These are phyloP conservation scores for Junco hyemalis DNA, from an alignment of 2,113 vertebrate genomes.

Conservation along the genomic window DNA sequence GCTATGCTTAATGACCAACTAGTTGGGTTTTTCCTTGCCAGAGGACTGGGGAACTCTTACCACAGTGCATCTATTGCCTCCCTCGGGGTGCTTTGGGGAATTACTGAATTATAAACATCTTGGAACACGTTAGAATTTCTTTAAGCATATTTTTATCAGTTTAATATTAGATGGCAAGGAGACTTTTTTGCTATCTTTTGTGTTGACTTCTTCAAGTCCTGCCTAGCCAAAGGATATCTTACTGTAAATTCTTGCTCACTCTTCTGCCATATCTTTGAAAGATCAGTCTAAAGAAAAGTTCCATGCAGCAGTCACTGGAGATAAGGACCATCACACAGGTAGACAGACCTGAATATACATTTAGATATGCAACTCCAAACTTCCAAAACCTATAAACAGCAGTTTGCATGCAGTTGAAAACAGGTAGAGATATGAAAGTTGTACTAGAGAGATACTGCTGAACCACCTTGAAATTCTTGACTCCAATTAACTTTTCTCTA, in stretches of 20 bases:
- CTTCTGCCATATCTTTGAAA: not conserved
- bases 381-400: not conserved
- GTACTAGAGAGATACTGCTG: not conserved
- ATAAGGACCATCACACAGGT: not conserved
- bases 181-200: not conserved
- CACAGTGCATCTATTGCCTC: constrained; percentile 5
- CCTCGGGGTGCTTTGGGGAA: not conserved
- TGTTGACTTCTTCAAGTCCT: not conserved
- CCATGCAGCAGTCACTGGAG: not conserved
- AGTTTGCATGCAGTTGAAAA: not conserved
- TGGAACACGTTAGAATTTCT: not conserved
- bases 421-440: not conserved
- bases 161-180: not conserved
- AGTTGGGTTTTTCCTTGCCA: not conserved
- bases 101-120: not conserved
- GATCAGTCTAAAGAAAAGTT: not conserved
- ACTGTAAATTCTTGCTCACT: not conserved
- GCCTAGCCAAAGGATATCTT: not conserved
- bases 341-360: not conserved
- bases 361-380: not conserved
- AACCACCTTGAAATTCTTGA: not conserved
- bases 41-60: not conserved
- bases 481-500: not conserved
- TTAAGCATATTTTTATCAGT: not conserved
- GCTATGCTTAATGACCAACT: not conserved